phyloP scores from a whole-genome alignment of 2,888 invertebrate species.

The Belgica antarctica region DNA sequence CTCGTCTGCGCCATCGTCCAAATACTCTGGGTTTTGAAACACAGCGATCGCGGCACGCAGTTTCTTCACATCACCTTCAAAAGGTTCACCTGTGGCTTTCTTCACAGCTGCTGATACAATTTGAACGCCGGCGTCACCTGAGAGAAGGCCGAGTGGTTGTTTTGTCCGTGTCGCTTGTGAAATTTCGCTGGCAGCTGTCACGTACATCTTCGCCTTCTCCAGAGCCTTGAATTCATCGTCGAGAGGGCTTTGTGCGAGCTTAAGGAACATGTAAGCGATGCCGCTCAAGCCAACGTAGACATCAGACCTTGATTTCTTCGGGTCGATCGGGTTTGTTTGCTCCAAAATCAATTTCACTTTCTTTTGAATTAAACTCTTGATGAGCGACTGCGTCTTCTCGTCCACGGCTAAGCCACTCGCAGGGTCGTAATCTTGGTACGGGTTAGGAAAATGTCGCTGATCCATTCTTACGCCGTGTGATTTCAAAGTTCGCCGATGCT shows the following conservation, averaged over 20 bases:
- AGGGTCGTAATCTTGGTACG: too few species aligned
- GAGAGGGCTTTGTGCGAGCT: conserved; percentile 61
- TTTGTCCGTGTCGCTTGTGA: conserved; percentile 50
- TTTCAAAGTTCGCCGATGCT: too few species aligned
- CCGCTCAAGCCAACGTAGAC: conserved; percentile 50
- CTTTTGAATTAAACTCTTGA: conserved; percentile 51
- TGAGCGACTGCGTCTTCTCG: too few species aligned
- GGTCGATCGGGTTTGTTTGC: background rate
- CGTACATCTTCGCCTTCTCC: conserved; percentile 61
- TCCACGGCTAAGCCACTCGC: too few species aligned
- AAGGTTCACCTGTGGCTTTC: conserved; percentile 54
- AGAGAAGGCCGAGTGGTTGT: conserved; percentile 61
- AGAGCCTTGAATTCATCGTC: conserved; percentile 49
- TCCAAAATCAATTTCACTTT: background rate
- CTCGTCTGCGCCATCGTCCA: conserved; percentile 74
- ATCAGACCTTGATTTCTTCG: conserved; percentile 47
- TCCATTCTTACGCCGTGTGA: too few species aligned
- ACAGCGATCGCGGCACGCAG: conserved; percentile 52
- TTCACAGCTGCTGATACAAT: conserved; percentile 68
- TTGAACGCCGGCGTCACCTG: conserved; percentile 77
- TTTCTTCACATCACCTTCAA: conserved; percentile 51
- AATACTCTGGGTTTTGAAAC: conserved; percentile 59
- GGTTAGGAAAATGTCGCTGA: too few species aligned
- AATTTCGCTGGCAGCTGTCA: conserved; percentile 62
- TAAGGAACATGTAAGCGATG: conserved; percentile 73